Base-by-base conservation (phyloP, 1,140 invertebrate species). In the Drosophila repletoides region DNA sequence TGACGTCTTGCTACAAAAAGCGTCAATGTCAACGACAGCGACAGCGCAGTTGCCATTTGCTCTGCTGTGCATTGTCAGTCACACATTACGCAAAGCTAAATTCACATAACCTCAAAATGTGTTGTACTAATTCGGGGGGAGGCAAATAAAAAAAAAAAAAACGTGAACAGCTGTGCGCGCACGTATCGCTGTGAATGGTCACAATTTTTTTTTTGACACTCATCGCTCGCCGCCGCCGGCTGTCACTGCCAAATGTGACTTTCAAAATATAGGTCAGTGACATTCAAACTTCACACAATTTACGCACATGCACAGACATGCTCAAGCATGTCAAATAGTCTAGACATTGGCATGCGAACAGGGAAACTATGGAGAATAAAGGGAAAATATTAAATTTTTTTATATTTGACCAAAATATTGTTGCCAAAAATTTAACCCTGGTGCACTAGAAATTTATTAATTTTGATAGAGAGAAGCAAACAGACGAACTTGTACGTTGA, bases 201-300 rank as follows among this genome's bases (percentile, higher is more conserved):
- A 51, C 46, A 28, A 51, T n/a, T n/a, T n/a, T n/a, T 26, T 46
- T 24, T 38, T 26, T 34, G 21, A 31, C 28, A 63, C 36, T 46
- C 36, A 46, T 21, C 33, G 22, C 15, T 3, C 21, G 19, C 7
- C 29, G 10, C n/a, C 24, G 17, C 24, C 17, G 40, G 12, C 38
- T 66, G 52, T 53, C 53, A 55, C 40, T 66, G 43, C 52, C 59
- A 63, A 59, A 56, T 72, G 64, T 76, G 77, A 76, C 69, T 83
- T 81, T 83, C 67, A 77, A 70, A 67, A 89, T 83, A 52, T 83
- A 84, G 79, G 79, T 88, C 71, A 83, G 84, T 79, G 84, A 84
- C 72, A 77, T 76, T 75, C 77, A 84, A 83, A 88, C 70, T 76
- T 60, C 45, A 14, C 38, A 24, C 5, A 15, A 24, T n/a, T n/a